These are phyloP conservation scores for Tragelaphus scriptus DNA, from an alignment of 2,113 vertebrate species.

Conservation along the genomic window DNA sequence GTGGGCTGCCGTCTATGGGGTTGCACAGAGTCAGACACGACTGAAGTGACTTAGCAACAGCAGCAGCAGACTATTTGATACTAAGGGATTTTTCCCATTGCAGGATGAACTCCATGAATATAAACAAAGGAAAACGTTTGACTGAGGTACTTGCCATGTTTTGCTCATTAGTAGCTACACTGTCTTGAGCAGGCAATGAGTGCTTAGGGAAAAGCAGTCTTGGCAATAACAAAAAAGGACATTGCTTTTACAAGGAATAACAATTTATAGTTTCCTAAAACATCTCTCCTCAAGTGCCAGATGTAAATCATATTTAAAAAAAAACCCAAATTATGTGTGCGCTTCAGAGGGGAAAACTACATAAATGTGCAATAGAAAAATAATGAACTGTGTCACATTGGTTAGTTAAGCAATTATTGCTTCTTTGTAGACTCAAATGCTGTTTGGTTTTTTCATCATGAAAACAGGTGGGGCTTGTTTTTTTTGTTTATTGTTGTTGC, in stretches of 20 bases:
- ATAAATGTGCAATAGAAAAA: constrained; percentile 69
- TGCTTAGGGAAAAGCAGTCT: constrained; percentile 74
- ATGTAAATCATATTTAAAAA: constrained; percentile 73
- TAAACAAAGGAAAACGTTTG: constrained; percentile 80
- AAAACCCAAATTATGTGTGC: constrained; percentile 69
- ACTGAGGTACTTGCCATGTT: constrained; percentile 73
- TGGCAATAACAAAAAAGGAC: constrained; percentile 80
- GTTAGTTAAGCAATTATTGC: constrained; percentile 54
- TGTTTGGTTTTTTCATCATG: constrained; percentile 48
- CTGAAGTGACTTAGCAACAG: no score
- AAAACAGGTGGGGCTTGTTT: constrained; percentile 15
- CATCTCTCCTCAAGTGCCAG: constrained; percentile 74
- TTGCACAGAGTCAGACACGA: no score
- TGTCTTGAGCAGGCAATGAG: constrained; percentile 75
- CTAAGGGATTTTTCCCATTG: constrained; percentile 71
- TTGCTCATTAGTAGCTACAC: constrained; percentile 79
- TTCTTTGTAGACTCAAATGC: constrained; percentile 23
- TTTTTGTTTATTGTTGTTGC: background rate
- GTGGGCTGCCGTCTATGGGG: no score
- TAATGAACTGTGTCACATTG: constrained; percentile 48
- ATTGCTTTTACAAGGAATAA: constrained; percentile 77
- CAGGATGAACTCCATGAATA: constrained; percentile 72
- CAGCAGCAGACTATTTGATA: constrained; percentile 73
- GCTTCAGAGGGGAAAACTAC: constrained; percentile 57
- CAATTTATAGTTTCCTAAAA: constrained; percentile 74